Evolutionary conservation across 53 echinoderm and acorn worm species (phyloP).

Genomic region (Paelopatides confundens): DNA sequence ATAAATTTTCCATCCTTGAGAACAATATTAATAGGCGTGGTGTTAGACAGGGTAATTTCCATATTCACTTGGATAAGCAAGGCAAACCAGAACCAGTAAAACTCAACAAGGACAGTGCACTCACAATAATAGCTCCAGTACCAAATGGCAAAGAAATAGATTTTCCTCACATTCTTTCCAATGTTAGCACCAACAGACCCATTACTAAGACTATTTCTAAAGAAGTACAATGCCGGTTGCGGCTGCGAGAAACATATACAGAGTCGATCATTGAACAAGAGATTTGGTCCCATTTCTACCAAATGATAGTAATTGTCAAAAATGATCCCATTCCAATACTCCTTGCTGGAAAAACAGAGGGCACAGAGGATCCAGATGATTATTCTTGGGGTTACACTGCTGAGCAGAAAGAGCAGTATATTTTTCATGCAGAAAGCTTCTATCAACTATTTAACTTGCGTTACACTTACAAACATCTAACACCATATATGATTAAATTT

Average conservation of each 20-base stretch:
- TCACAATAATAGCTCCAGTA: too few relatives aligned
- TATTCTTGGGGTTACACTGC: conserved; percentile 33
- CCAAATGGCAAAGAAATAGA: conserved; percentile 22
- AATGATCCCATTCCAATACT: conserved; percentile 1
- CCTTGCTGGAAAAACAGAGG: neutral
- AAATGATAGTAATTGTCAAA: neutral
- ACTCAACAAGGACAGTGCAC: too few relatives aligned
- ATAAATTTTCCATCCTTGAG: neutral
- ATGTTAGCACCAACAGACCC: conserved; percentile 57
- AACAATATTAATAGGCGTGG: conserved; percentile 65
- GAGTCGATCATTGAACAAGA: neutral
- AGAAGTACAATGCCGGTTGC: neutral
- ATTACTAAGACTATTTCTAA: neutral
- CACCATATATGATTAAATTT: conserved; percentile 78
- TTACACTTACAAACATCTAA: conserved; percentile 58
- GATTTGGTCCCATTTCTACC: conserved; percentile 52
- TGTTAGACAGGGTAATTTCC: conserved; percentile 69
- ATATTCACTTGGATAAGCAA: conserved; percentile 65
- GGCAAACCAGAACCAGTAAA: conserved; percentile 61
- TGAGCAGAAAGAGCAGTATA: neutral
- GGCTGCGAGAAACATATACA: conserved; percentile 18
- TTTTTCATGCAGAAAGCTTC: conserved; percentile 59
- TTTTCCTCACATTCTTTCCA: conserved; percentile 42
- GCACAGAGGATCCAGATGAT: conserved; percentile 37
- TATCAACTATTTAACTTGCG: conserved; percentile 68